These are phyloP conservation scores for Felis chaus DNA, from an alignment of 2,113 vertebrate genomes.

Conservation along the genomic window DNA sequence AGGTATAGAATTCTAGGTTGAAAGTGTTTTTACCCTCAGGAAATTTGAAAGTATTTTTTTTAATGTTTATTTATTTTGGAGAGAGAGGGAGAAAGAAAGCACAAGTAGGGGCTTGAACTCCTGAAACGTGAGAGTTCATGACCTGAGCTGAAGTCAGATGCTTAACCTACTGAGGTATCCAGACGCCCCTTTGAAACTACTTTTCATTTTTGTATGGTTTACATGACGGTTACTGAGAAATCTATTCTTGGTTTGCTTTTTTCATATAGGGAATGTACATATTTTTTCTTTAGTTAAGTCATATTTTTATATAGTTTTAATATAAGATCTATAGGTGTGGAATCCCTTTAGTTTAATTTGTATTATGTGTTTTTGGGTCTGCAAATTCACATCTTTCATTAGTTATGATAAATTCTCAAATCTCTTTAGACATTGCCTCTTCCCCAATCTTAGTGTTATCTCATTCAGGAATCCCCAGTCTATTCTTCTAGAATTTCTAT, in stretches of 20 bases:
- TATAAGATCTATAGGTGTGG: neutral
- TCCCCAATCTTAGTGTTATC: neutral
- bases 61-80: too few species aligned
- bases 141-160: too few species aligned
- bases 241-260: neutral
- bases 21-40: neutral
- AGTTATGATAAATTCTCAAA: neutral
- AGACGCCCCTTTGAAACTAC: neutral
- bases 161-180: too few species aligned
- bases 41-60: neutral
- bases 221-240: neutral
- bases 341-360: neutral
- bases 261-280: neutral
- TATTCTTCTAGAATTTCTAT: neutral
- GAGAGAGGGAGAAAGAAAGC: too few species aligned
- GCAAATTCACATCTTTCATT: neutral
- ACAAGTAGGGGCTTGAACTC: too few species aligned
- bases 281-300: neutral
- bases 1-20: neutral
- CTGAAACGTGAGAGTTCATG: too few species aligned
- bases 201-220: neutral
- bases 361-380: neutral
- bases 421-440: neutral
- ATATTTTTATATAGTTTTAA: neutral
- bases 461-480: neutral